Base-by-base conservation (phyloP, 92 coral and sea anemone genomes). In the Parazoanthus atlanticus region DNA sequence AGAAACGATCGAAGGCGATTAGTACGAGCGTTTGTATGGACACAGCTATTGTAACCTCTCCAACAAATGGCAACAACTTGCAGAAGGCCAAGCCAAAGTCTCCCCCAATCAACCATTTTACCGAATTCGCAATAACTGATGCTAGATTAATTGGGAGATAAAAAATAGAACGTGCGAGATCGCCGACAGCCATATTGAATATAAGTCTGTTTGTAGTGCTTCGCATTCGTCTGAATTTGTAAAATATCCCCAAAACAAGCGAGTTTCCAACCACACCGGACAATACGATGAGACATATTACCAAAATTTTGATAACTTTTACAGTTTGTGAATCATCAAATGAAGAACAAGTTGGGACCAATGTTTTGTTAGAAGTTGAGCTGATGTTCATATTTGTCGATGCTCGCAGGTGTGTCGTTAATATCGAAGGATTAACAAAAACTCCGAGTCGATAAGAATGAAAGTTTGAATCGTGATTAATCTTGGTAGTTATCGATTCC, bases 141-240 rank as follows among this genome's bases (percentile, higher is more conserved):
- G 86, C 86, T 5, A 82, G 61, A 38, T 36, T 43, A 38, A 82
- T 46, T 15, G 86, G 86, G 30, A 82, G 76, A 76, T 70, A 82
- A 28, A 66, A 82, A 21, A 82, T 70, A 9, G 76, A 82, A 6
- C 86, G 86, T 54, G 49, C 23, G 58, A 82, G 30, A 26, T 82
- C 86, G 15, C 86, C 33, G 28, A 70, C 77, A 9, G 86, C 76
- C 86, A 82, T 82, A 38, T 82, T 82, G 74, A 67, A 82, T 38
- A 82, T 82, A 19, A 82, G 72, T 30, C 33, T 67, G 86, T 82
- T 82, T n/a, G 86, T 82, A 7, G 86, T 66, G 30, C 86, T 82
- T n/a, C 86, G 36, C 86, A 82, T 82, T 3, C 76, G 86, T 16
- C 21, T 82, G 25, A 54, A 82, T 11, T 67, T 66, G 64, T 43